These are phyloP conservation scores for Callochromis pleurospilus DNA, from an alignment of 2,113 vertebrate genomes.

Conservation along the genomic window DNA sequence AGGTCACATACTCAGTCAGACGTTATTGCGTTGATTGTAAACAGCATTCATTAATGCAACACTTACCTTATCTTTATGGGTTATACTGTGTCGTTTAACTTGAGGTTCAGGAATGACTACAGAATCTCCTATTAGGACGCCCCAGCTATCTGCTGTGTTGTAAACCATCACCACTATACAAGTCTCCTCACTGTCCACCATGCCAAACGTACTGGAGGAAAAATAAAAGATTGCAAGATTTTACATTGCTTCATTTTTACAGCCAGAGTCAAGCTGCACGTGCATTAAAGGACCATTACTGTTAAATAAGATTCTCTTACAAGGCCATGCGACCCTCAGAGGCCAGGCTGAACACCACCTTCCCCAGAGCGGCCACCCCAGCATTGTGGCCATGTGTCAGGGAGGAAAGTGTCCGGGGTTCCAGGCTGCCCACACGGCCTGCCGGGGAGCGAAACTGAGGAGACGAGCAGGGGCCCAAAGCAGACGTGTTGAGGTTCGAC, in stretches of 20 bases:
- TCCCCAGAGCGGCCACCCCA: constrained; percentile 79
- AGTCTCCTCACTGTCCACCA: constrained; percentile 82
- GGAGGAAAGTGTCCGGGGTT: constrained; percentile 61
- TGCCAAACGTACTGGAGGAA: constrained; percentile 79
- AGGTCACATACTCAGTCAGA: neutral
- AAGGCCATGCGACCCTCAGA: constrained; percentile 84
- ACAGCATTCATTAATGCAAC: neutral
- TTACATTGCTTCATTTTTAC: neutral
- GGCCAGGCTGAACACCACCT: constrained; percentile 89
- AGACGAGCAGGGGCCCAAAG: constrained; percentile 78
- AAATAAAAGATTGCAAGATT: neutral
- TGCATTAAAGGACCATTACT: neutral
- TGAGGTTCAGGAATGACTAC: constrained; percentile 86
- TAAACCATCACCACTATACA: constrained; percentile 87
- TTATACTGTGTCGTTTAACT: constrained; percentile 77
- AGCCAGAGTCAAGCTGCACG: neutral
- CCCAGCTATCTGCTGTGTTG: constrained; percentile 87
- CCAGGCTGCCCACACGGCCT: constrained; percentile 73
- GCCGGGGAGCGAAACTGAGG: constrained; percentile 74
- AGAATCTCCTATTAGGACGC: constrained; percentile 85
- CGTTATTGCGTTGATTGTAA: neutral
- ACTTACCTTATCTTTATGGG: constrained; percentile 81
- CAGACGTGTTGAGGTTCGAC: constrained; percentile 70
- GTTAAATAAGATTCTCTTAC: constrained; percentile 66
- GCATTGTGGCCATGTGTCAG: constrained; percentile 75